Evolutionary conservation across 2,888 invertebrate genomes (phyloP), one percentile per base, ranked within the genome.

Genomic region (Dascillus cervinus): DNA sequence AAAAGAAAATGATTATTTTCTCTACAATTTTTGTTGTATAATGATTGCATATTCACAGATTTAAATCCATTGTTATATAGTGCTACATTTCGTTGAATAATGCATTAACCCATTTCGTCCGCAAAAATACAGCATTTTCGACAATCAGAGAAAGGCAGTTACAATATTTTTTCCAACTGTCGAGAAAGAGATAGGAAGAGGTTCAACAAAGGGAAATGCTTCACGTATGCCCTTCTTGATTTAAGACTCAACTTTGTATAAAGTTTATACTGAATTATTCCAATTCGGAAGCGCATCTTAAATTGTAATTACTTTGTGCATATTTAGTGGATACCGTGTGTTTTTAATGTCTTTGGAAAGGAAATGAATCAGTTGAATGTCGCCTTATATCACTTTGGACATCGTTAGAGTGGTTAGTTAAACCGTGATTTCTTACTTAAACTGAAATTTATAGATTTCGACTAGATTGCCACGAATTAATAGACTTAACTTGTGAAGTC

Each of bases 291-390:
- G 41, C 40, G 45, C 49, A 47, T 50, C 48, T 54, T 53, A 53
- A 53, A 54, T 55, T 53, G 56, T 54, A 56, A 56, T 59, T 58
- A 59, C 55, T 53, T 51, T 47, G 52, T 52, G 60, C 58, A 60
- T 61, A 60, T 62, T 62, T 61, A 62, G 58, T 59, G 53, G 56
- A 53, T 50, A 50, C 53, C 56, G 53, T 51, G 55, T 59, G 60
- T 58, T 60, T 58, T 57, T 56, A 60, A 57, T 54, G 59, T 52
- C 55, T 53, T 53, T 27, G 39, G 50, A 53, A 56, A 53, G 49
- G 39, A 41, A 52, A 55, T 60, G 55, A 59, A 59, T 60, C 60
- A 57, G 45, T 32, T 38, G 40, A 41, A 39, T 49, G 58, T 57
- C 58, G 54, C 49, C 57, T 53, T 59, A 58, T 56, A 56, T 58